These are phyloP conservation scores for Aspiorhynchus laticeps DNA, from an alignment of 2,113 vertebrate species.

Conservation along the genomic window DNA sequence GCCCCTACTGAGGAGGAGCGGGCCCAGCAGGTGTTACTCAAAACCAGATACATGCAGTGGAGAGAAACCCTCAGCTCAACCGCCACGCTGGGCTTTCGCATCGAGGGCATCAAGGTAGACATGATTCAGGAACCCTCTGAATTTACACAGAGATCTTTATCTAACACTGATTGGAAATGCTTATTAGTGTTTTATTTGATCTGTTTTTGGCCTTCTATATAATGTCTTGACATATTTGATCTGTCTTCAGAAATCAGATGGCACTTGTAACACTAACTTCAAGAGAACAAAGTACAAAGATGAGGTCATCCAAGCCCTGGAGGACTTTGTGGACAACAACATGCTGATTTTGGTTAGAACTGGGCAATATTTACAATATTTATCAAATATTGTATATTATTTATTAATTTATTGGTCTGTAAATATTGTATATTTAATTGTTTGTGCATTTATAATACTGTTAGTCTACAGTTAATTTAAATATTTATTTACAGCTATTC, in stretches of 20 bases:
- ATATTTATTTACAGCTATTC: not conserved
- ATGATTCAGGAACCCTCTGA: not conserved
- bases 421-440: not conserved
- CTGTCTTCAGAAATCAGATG: slow-evolving; percentile 77
- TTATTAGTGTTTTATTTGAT: too few relatives aligned
- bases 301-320: slow-evolving; percentile 76
- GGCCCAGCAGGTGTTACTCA: slow-evolving; percentile 77
- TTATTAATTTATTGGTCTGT: not conserved
- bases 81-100: slow-evolving; percentile 83
- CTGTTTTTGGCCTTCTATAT: not conserved
- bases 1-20: slow-evolving; percentile 81
- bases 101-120: slow-evolving; percentile 83
- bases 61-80: slow-evolving; percentile 86
- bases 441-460: too few relatives aligned
- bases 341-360: slow-evolving; percentile 68
- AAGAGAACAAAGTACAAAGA: slow-evolving; percentile 83
- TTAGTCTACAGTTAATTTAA: too few relatives aligned
- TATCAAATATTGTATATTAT: not conserved
- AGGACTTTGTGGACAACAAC: slow-evolving; percentile 80
- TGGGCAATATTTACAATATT: not conserved
- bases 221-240: not conserved
- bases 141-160: not conserved
- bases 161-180: not conserved
- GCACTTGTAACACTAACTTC: slow-evolving; percentile 84
- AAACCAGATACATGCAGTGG: slow-evolving; percentile 90